phyloP scores from a whole-genome alignment of 2,113 vertebrate species.

The Antennarius striatus region DNA sequence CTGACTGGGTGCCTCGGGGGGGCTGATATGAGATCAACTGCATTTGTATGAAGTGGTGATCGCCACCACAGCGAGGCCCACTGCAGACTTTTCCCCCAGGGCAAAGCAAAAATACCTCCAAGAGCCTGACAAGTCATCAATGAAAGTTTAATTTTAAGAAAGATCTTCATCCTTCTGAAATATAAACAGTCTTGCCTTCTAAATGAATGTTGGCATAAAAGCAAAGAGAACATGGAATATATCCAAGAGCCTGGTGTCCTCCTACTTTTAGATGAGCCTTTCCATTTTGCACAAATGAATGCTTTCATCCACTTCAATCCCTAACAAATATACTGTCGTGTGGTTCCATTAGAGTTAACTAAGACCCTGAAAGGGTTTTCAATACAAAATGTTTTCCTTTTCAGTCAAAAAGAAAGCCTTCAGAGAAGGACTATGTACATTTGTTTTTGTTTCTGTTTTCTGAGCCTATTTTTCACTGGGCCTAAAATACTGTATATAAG shows the following conservation, averaged over 20 bases:
- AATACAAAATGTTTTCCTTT: conserved; percentile 30
- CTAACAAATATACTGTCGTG: conserved; percentile 40
- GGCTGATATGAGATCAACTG: conserved; percentile 12
- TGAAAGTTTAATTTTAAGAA: conserved; percentile 26
- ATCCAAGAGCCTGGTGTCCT: conserved; percentile 23
- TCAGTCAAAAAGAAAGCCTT: conserved; percentile 42
- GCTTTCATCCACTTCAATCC: conserved; percentile 53
- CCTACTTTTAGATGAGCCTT: conserved; percentile 32
- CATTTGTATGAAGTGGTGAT: conserved; percentile 12
- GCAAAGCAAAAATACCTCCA: not conserved
- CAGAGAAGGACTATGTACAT: conserved; percentile 21
- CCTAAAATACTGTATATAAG: conserved; percentile 19
- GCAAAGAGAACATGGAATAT: conserved; percentile 43
- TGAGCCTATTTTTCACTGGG: conserved; percentile 1
- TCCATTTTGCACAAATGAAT: conserved; percentile 50
- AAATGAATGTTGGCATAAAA: conserved; percentile 47
- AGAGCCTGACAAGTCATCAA: conserved; percentile 7
- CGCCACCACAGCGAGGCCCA: not conserved
- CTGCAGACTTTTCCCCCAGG: not conserved
- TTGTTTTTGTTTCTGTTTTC: conserved; percentile 13
- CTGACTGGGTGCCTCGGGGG: conserved; percentile 4
- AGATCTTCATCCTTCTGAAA: conserved; percentile 27
- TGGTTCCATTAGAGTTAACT: conserved; percentile 65
- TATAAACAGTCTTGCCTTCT: conserved; percentile 35
- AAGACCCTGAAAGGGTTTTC: conserved; percentile 52